Evolutionary conservation across 2,888 invertebrate species (phyloP).

Genomic region (Axea sp.): DNA sequence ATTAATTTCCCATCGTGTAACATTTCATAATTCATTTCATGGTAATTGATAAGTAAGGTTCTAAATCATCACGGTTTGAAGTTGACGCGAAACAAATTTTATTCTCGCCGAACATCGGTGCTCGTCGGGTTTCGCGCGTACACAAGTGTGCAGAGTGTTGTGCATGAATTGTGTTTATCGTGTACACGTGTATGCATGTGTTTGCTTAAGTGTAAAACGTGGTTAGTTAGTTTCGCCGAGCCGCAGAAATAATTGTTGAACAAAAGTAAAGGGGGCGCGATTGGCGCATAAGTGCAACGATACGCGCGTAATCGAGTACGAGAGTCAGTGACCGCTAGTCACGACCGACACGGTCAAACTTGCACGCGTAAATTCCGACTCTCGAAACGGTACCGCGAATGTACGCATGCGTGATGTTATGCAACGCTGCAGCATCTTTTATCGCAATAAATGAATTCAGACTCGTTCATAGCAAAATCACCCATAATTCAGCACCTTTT

Average conservation of each 20-base stretch:
- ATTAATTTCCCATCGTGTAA: too few species aligned
- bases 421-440: slow-evolving; percentile 43
- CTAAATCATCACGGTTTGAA: too few species aligned
- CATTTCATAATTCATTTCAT: too few species aligned
- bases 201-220: slow-evolving; percentile 10
- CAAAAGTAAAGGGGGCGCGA: slow-evolving; percentile 39
- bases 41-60: too few species aligned
- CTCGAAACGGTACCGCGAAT: slow-evolving; percentile 55
- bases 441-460: slow-evolving; percentile 11
- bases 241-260: slow-evolving; percentile 32
- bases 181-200: not conserved
- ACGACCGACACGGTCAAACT: slow-evolving; percentile 61
- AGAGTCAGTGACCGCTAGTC: slow-evolving; percentile 60
- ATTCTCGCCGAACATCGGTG: too few species aligned
- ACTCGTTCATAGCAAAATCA: slow-evolving; percentile 7
- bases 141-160: too few species aligned
- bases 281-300: slow-evolving; percentile 41
- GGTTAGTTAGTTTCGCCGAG: slow-evolving; percentile 18
- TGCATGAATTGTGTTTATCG: not conserved
- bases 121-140: too few species aligned
- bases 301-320: slow-evolving; percentile 48
- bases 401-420: slow-evolving; percentile 46
- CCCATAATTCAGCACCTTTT: slow-evolving; percentile 26
- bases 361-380: slow-evolving; percentile 65
- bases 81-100: too few species aligned